Percentiles rank a stretch among this genome's conserved stretches.
phyloP scores from a whole-genome alignment of 2,888 invertebrate species.

The Ornithoptera alexandrae region DNA sequence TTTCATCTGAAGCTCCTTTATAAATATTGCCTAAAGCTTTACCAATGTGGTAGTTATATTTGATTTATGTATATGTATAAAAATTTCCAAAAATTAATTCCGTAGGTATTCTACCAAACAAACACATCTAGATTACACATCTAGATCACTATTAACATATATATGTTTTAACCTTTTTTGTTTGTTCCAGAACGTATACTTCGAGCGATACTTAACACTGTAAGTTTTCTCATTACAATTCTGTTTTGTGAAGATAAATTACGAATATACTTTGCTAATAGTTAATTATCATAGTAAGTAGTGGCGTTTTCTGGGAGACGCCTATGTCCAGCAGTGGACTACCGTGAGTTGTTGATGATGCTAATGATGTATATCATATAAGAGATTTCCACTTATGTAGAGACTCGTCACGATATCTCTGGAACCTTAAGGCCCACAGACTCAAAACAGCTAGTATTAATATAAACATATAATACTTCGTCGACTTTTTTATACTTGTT shows the following conservation, averaged over 20 bases:
- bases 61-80: neutral
- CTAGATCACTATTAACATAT: neutral
- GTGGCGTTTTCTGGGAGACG: too few species aligned
- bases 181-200: constrained; percentile 71
- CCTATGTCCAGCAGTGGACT: too few species aligned
- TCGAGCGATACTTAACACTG: constrained; percentile 74
- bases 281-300: neutral
- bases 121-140: neutral
- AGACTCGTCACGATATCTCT: too few species aligned
- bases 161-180: constrained; percentile 16
- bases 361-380: too few species aligned
- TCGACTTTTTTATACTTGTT: too few species aligned
- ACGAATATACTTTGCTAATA: neutral
- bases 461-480: too few species aligned
- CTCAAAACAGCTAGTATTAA: too few species aligned
- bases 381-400: too few species aligned
- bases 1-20: too few species aligned
- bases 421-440: too few species aligned
- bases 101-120: neutral
- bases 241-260: neutral
- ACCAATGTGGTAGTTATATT: neutral
- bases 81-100: neutral
- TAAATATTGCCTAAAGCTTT: too few species aligned
- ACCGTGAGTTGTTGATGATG: too few species aligned
- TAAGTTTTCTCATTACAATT: constrained; percentile 53